A percentile compares a stretch with the other conserved stretches of the same genome.
These are phyloP conservation scores for Hormiphora californensis DNA, from an alignment of 37 sponge, comb jelly and placozoan genomes.

Conservation along the genomic window DNA sequence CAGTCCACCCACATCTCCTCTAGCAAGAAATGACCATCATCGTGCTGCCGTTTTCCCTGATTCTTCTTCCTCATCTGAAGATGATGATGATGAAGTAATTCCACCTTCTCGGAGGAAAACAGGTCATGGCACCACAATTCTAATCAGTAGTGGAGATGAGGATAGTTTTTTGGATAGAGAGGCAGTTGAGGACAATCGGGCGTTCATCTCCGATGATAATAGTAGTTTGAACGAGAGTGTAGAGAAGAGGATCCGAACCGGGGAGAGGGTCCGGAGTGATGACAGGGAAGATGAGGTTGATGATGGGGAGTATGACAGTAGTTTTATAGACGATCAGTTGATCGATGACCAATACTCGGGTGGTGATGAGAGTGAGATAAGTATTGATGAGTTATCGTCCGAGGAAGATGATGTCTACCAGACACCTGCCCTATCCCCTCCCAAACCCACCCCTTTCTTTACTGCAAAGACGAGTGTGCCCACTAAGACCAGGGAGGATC, in stretches of 20 bases:
- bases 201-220: too few species aligned
- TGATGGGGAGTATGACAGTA: not conserved
- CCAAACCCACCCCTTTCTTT: not conserved
- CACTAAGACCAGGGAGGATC: not conserved
- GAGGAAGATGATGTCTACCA: not conserved
- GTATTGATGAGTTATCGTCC: not conserved
- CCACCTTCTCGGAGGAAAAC: too few species aligned
- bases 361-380: not conserved
- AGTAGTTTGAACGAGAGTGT: too few species aligned
- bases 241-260: too few species aligned
- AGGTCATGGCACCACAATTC: too few species aligned
- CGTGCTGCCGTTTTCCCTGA: too few species aligned
- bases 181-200: not conserved
- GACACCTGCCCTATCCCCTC: not conserved
- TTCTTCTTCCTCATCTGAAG: too few species aligned
- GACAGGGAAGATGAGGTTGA: not conserved
- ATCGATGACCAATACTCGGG: not conserved
- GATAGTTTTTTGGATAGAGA: not conserved
- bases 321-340: slow-evolving; percentile 48
- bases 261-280: not conserved
- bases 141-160: not conserved
- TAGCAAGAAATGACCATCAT: too few species aligned
- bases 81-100: too few species aligned
- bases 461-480: not conserved
- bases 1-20: too few species aligned